Base-by-base conservation (phyloP, 1,140 invertebrate genomes). In the Ceratoteleas bidentatus region DNA sequence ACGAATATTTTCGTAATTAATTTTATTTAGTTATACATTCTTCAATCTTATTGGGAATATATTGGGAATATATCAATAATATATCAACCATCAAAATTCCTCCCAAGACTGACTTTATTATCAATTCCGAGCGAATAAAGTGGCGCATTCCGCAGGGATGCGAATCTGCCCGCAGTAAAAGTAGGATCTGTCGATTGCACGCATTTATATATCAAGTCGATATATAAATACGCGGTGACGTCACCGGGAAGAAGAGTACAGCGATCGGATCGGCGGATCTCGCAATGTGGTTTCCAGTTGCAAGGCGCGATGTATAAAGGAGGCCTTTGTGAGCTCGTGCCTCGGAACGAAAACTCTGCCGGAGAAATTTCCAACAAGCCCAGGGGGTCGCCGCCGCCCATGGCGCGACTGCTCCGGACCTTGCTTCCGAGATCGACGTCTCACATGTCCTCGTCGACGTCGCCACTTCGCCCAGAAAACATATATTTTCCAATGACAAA, bases 281-380 rank as follows among this genome's bases (percentile, higher is more conserved):
- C 54, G 47, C 73, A 89, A 88, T 85, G 81, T 86, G 87, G 87
- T 88, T 83, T 88, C 87, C 86, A 87, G 80, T 89, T 88, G 84
- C 87, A 87, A 84, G 85, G 80, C 80, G 75, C 81, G 58, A 74
- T 36, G 62, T 74, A 89, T 84, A 91, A 91, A 90, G 86, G 88
- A 69, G 65, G 83, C 86, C 88, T 89, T 90, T 91, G 87, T 90
- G 69, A 80, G 52, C 68, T 85, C 64, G 66, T 86, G 84, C 84
- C 81, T 84, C n/a, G n/a, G 84, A 85, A 87, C 85, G 85, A 84
- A 75, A 66, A 81, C 73, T 75, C 58, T 65, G 77, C 24, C 54
- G 84, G 70, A 85, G 86, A 86, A 87, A 87, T 58, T 34, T 54
- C n/a, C n/a, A n/a, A n/a, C 38, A 54, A 58, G 45, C 43, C 64